Conservation (phyloP, 2,888 invertebrate genomes). For the Caenorhabditis sp. region DNA sequence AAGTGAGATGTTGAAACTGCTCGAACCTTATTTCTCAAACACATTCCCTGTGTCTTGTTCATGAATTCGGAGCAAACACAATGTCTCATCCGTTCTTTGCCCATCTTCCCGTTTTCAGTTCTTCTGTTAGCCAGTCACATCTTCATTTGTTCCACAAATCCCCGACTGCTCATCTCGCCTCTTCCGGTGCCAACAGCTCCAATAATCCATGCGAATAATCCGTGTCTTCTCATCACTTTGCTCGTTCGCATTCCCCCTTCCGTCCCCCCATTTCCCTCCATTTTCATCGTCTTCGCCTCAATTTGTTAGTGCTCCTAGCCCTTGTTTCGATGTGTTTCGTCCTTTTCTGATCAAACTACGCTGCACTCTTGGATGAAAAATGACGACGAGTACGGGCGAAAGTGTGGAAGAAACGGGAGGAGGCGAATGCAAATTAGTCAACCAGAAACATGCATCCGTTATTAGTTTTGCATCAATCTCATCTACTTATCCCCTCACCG, state of each 20-base stretch:
- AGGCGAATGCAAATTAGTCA: constrained; percentile 59
- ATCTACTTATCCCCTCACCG: constrained; percentile 49
- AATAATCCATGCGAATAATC: constrained; percentile 49
- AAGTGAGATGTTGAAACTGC: too few species aligned
- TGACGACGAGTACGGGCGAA: constrained; percentile 19
- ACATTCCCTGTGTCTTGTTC: too few species aligned
- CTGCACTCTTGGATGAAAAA: constrained; percentile 11
- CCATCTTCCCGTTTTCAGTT: background rate
- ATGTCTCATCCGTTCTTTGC: too few species aligned
- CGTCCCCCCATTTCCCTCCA: constrained; percentile 3
- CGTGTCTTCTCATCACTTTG: constrained; percentile 18
- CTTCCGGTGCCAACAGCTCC: constrained; percentile 42
- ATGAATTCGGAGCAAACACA: too few species aligned
- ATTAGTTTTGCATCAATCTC: constrained; percentile 61
- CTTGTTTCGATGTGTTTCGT: constrained; percentile 16
- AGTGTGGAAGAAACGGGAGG: constrained; percentile 25
- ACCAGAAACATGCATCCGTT: constrained; percentile 60
- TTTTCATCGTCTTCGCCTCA: background rate
- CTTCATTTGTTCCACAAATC: constrained; percentile 13
- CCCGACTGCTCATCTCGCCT: constrained; percentile 25
- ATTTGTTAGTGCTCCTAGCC: constrained; percentile 10
- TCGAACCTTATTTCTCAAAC: too few species aligned
- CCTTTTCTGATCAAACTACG: constrained; percentile 44
- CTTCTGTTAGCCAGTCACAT: background rate
- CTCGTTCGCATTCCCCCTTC: background rate